These are phyloP conservation scores for Liposcelis brunnea DNA, from an alignment of 2,888 invertebrate species.

Conservation along the genomic window DNA sequence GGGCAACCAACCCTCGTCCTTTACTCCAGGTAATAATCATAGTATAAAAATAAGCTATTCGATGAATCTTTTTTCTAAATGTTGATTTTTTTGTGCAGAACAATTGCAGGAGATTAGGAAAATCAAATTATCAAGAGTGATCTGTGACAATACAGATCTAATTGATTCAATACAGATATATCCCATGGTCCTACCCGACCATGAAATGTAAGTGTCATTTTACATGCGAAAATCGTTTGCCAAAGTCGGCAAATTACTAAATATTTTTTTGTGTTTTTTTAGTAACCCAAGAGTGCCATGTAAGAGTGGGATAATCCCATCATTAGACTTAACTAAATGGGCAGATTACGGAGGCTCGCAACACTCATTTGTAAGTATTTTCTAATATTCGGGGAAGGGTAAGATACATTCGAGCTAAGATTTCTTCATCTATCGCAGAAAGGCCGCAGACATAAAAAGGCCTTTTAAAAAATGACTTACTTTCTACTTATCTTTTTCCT, in stretches of 20 bases:
- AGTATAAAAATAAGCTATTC: no score
- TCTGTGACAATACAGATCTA: conserved; percentile 84
- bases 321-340: conserved; percentile 80
- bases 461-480: no score
- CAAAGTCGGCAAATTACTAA: conserved; percentile 9
- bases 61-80: conserved; percentile 3
- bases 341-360: conserved; percentile 40
- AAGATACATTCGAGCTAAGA: no score
- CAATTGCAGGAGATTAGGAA: conserved; percentile 72
- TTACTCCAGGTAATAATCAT: conserved; percentile 39
- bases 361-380: conserved; percentile 2
- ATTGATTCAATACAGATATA: conserved; percentile 82
- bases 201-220: conserved; percentile 60
- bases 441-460: no score
- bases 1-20: conserved; percentile 79
- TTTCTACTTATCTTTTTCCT: no score
- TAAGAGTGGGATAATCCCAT: conserved; percentile 70
- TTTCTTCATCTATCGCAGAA: no score
- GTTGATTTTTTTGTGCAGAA: conserved; percentile 34
- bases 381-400: no score
- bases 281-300: conserved; percentile 90
- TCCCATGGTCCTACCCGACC: conserved; percentile 83
- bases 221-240: neutral
- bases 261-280: conserved; percentile 20
- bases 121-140: conserved; percentile 58